phyloP scores from a whole-genome alignment of 2,888 invertebrate genomes.

The Eledona agricola region DNA sequence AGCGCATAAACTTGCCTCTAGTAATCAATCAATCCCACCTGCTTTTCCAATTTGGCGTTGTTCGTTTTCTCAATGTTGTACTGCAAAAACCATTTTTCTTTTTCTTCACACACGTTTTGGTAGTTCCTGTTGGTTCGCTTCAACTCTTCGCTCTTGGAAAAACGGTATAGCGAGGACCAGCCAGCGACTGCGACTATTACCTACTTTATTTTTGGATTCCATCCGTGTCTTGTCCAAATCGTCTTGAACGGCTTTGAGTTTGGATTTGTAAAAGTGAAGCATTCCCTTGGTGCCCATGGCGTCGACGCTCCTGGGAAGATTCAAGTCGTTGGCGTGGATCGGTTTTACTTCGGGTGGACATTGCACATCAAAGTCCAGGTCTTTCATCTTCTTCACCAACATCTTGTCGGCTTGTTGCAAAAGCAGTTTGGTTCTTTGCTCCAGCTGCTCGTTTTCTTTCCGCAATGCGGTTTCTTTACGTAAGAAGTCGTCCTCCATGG shows the following conservation, averaged over 20 bases:
- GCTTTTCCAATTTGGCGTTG: constrained; percentile 55
- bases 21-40: constrained; percentile 43
- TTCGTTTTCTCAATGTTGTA: constrained; percentile 52
- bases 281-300: constrained; percentile 56
- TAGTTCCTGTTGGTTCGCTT: constrained; percentile 56
- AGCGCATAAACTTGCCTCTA: constrained; percentile 4
- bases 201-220: constrained; percentile 55
- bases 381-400: constrained; percentile 50
- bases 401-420: constrained; percentile 59
- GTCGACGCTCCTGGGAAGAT: constrained; percentile 44
- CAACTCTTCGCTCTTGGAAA: constrained; percentile 55
- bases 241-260: constrained; percentile 54
- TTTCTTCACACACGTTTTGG: constrained; percentile 54
- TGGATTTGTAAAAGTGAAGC: constrained; percentile 55
- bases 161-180: constrained; percentile 11
- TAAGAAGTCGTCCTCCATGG: constrained; percentile 56
- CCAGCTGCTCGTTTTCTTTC: constrained; percentile 60
- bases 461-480: constrained; percentile 59
- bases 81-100: constrained; percentile 59
- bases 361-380: constrained; percentile 50
- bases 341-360: constrained; percentile 8
- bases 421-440: constrained; percentile 56
- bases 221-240: constrained; percentile 52
- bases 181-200: too few relatives aligned
- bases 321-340: constrained; percentile 36